Conservation (phyloP, 1,140 invertebrate species). For the Portunus trituberculatus region DNA sequence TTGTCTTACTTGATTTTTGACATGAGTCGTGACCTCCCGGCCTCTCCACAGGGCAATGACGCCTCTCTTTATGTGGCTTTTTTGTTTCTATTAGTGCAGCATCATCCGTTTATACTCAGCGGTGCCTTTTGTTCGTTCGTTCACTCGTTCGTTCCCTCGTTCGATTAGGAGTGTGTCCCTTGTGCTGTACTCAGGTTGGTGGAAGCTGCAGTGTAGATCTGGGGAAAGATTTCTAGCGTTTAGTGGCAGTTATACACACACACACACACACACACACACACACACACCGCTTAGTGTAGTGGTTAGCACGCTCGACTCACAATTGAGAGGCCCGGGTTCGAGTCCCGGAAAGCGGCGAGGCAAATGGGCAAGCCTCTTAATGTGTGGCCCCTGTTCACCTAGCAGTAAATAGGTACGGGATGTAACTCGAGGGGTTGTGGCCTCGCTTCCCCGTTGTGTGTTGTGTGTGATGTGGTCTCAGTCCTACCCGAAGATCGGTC, state of each 20-base stretch:
- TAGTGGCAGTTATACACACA: background rate
- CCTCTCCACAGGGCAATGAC: background rate
- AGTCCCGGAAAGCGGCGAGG: no score
- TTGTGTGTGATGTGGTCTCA: no score
- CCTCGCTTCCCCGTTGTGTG: no score
- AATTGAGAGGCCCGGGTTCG: no score
- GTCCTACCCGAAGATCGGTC: no score
- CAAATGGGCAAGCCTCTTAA: no score
- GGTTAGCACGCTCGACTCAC: no score
- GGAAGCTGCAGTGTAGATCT: background rate
- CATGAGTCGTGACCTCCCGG: background rate
- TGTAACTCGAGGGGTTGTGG: no score
- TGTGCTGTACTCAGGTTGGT: background rate
- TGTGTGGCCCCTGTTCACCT: no score
- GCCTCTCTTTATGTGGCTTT: background rate
- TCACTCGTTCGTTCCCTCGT: background rate
- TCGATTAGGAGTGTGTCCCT: background rate
- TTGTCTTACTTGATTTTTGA: background rate
- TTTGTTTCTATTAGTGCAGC: background rate
- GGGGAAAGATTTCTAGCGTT: background rate
- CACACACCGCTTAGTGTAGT: no score
- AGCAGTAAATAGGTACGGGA: no score
- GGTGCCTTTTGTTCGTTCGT: background rate
- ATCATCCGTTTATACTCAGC: background rate
- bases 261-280: constrained; percentile 20